These are phyloP conservation scores for Pegoplata infirma DNA, from an alignment of 2,888 invertebrate species.

Conservation along the genomic window DNA sequence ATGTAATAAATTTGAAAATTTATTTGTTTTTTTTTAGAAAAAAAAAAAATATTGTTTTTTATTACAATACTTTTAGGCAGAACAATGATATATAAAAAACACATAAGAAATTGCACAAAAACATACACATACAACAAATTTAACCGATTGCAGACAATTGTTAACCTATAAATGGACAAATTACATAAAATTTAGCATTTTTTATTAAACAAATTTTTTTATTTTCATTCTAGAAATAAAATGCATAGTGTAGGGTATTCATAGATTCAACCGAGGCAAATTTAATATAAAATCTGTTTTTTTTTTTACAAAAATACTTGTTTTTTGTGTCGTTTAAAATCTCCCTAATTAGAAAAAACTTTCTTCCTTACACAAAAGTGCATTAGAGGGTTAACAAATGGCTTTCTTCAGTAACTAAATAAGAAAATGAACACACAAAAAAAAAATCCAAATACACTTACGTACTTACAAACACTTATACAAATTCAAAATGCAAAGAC, in stretches of 20 bases:
- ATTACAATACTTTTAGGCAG: neutral
- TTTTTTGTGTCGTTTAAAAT: too few species aligned
- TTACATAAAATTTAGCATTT: too few species aligned
- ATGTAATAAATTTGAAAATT: neutral
- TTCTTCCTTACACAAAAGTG: too few species aligned
- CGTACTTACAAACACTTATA: neutral
- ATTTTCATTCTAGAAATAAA: too few species aligned
- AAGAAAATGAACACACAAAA: slow-evolving; percentile 1
- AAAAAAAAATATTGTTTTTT: neutral
- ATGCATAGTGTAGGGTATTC: too few species aligned
- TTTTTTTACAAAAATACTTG: too few species aligned
- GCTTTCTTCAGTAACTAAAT: neutral
- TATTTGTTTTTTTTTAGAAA: neutral
- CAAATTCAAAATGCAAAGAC: slow-evolving; percentile 18
- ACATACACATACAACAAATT: too few species aligned
- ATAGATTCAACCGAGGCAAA: too few species aligned
- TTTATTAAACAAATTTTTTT: too few species aligned
- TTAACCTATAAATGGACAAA: neutral
- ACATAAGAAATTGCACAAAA: neutral
- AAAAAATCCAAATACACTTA: neutral
- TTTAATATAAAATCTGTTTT: too few species aligned
- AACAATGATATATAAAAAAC: neutral
- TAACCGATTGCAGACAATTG: neutral
- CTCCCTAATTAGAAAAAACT: too few species aligned
- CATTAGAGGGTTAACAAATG: neutral